Percentiles rank a stretch among this genome's conserved stretches.
phyloP scores from a whole-genome alignment of 1,140 invertebrate genomes.

The Psilanteris sp. region DNA sequence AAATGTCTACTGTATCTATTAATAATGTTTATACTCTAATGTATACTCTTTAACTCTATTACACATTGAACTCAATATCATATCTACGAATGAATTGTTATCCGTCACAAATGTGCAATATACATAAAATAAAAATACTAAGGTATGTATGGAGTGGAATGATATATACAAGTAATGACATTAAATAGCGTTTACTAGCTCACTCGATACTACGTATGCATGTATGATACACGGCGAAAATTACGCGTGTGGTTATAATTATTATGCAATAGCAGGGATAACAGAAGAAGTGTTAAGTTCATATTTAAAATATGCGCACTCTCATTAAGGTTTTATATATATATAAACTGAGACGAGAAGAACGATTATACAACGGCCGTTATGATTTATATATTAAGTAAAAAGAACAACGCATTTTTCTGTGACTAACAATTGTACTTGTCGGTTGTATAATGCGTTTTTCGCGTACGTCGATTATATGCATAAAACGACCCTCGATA shows the following conservation, averaged over 20 bases:
- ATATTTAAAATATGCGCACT: slow-evolving; percentile 62
- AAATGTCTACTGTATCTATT: slow-evolving; percentile 58
- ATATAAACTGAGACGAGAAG: slow-evolving; percentile 40
- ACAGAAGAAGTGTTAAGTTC: slow-evolving; percentile 55
- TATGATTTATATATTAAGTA: slow-evolving; percentile 10
- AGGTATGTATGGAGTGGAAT: slow-evolving; percentile 27
- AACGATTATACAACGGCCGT: slow-evolving; percentile 6
- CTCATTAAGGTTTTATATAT: slow-evolving; percentile 59
- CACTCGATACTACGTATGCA: slow-evolving; percentile 63
- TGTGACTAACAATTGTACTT: slow-evolving; percentile 12
- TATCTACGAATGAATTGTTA: slow-evolving; percentile 62
- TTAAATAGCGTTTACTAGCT: slow-evolving; percentile 58
- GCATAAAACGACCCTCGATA: slow-evolving; percentile 57
- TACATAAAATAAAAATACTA: slow-evolving; percentile 39
- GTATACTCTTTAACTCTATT: slow-evolving; percentile 59
- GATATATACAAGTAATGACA: slow-evolving; percentile 44
- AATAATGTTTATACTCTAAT: slow-evolving; percentile 62
- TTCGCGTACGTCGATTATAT: slow-evolving; percentile 42
- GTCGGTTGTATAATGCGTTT: slow-evolving; percentile 20
- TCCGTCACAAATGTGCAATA: slow-evolving; percentile 54
- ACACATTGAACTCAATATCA: slow-evolving; percentile 56
- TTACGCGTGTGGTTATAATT: slow-evolving; percentile 63
- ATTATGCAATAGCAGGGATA: slow-evolving; percentile 59
- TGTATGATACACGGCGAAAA: slow-evolving; percentile 65
- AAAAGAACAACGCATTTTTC: slow-evolving; percentile 19